These are phyloP conservation scores for Geophilus truncorum DNA, from an alignment of 2,888 invertebrate species.

Conservation along the genomic window DNA sequence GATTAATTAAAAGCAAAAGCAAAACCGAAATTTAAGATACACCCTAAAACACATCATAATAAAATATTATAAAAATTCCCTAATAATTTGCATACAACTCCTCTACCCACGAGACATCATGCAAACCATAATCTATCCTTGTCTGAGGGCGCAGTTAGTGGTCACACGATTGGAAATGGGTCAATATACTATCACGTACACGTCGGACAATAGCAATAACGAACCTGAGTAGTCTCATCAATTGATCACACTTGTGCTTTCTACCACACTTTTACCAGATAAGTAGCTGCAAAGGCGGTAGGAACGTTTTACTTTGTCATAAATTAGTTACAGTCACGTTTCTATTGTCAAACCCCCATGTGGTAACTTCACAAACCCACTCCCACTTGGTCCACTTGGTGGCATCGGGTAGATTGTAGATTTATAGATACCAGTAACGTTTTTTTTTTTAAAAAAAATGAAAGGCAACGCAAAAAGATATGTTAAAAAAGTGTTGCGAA, in stretches of 20 bases:
- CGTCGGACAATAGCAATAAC: background rate
- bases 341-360: slow-evolving; percentile 17
- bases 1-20: background rate
- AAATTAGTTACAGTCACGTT: slow-evolving; percentile 27
- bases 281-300: background rate
- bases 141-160: background rate
- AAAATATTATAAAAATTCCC: no score
- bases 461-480: no score
- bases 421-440: background rate
- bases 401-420: background rate
- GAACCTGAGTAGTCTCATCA: slow-evolving; percentile 18
- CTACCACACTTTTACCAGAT: slow-evolving; percentile 1
- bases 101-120: no score
- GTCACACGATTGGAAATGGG: slow-evolving; percentile 5
- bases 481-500: no score
- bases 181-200: background rate
- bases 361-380: slow-evolving; percentile 15
- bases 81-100: background rate
- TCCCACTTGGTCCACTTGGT: background rate
- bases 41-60: no score
- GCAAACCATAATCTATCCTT: background rate
- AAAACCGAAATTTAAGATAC: no score
- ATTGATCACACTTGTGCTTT: background rate
- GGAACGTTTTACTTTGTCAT: background rate
- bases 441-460: background rate